Evolutionary conservation across 2,888 invertebrate genomes (phyloP), one percentile per base, ranked within the genome.

Genomic region (Aelia acuminata): DNA sequence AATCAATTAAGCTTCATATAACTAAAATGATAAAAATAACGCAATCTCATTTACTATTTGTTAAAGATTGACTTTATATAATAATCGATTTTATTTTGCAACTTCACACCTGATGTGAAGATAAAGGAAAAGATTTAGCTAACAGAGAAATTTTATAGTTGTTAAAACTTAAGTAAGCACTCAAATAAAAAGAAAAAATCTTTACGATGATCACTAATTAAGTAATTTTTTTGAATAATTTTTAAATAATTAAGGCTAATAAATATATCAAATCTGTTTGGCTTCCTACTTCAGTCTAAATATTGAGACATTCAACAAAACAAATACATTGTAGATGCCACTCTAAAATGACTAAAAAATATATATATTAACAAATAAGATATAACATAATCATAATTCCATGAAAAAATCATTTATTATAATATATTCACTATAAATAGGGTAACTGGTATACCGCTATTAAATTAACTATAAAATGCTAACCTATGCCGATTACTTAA

Each of bases 391-490:
- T 47, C 53, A 85, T 57, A 85, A 53, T 49, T 85, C 47, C 53
- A 85, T 85, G 53, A 85, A 85, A 85, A 85, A 85, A 85, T 57
- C 63, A 57, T 85, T 85, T 85, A 85, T 50, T 85, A 53, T 85
- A 85, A 85, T 63, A 85, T 43, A 57, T 87, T 53, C 70, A 47
- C 70, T 84, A 88, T 84, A 84, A 84, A 49, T 53, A 88, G 84
- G 88, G 88, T 88, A 88, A 88, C 88, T 88, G 84, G 47, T 84
- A 88, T 88, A 84, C 88, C 88, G 50, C 50, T 57, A 84, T 75
- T 48, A 87, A 87, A 88, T 84, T 84, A 84, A 53, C 47, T 49
- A 84, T 88, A 88, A 84, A 88, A 84, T 88, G 35, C 84, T 84
- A 80, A 87, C 80, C 75, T 80, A 35, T 39, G 84, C 63, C 35